phyloP scores from a whole-genome alignment of 2,888 invertebrate species.

The Nemotelus nigrinus region DNA sequence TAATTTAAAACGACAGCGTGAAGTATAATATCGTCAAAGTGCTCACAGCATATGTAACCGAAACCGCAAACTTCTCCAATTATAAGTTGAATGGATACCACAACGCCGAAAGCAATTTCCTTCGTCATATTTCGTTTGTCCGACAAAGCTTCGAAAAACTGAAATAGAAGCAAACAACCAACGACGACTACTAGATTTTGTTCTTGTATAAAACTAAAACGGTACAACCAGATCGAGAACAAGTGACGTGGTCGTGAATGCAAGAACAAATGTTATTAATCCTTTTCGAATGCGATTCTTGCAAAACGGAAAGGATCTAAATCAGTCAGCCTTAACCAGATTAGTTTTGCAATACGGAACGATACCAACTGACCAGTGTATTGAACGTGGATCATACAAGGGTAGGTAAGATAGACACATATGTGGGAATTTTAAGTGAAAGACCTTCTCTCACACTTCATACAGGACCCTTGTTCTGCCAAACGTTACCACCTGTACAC shows the following conservation, averaged over 20 bases:
- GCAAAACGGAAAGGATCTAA: neutral
- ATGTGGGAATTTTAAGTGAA: neutral
- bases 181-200: no score
- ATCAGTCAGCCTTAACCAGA: neutral
- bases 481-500: neutral
- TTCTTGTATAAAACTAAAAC: no score
- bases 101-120: constrained; percentile 45
- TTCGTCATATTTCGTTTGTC: constrained; percentile 23
- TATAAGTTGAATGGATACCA: constrained; percentile 36
- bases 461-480: constrained; percentile 14
- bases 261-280: constrained; percentile 27
- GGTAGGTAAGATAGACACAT: no score
- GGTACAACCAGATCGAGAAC: no score
- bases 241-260: neutral
- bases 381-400: neutral
- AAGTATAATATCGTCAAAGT: neutral
- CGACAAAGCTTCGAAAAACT: neutral
- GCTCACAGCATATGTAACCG: constrained; percentile 23
- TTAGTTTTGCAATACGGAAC: neutral
- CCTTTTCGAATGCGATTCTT: constrained; percentile 27
- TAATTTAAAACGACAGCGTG: no score
- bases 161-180: constrained; percentile 1
- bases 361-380: constrained; percentile 6
- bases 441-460: neutral
- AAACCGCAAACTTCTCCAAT: constrained; percentile 35